Evolutionary conservation across 2,888 invertebrate species (phyloP).

Genomic region (Ethmia dodecea): DNA sequence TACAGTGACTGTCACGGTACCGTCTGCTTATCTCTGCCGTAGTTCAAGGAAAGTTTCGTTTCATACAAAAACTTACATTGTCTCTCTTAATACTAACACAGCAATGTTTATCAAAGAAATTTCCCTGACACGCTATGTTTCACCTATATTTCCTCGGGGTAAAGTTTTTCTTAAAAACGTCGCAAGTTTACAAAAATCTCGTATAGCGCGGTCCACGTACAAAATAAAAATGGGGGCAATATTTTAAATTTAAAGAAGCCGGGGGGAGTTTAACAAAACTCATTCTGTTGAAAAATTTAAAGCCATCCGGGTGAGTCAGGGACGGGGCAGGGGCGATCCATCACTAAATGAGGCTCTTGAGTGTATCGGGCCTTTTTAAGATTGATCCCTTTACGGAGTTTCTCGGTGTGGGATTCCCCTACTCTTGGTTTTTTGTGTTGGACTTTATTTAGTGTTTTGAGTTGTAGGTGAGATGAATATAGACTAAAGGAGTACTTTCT

Average conservation of each 20-base stretch:
- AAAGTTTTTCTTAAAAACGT: slow-evolving; percentile 12
- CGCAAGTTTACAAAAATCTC: slow-evolving; percentile 25
- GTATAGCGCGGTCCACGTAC: slow-evolving; percentile 21
- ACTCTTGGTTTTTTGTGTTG: too few species aligned
- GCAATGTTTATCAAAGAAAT: too few species aligned
- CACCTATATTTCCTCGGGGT: too few species aligned
- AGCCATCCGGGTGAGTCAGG: slow-evolving; percentile 19
- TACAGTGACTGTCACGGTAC: too few species aligned
- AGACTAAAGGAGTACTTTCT: too few species aligned
- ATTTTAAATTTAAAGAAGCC: slow-evolving; percentile 36
- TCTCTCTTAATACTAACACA: too few species aligned
- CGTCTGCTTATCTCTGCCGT: too few species aligned
- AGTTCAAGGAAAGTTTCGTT: too few species aligned
- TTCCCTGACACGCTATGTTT: too few species aligned
- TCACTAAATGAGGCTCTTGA: slow-evolving; percentile 37
- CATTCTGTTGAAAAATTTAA: slow-evolving; percentile 28
- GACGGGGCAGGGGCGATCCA: slow-evolving; percentile 28
- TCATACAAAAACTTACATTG: too few species aligned
- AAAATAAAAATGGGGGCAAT: slow-evolving; percentile 40
- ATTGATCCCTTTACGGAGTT: slow-evolving; percentile 42
- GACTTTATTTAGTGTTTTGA: too few species aligned
- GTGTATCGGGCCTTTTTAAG: slow-evolving; percentile 38
- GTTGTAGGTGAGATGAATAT: too few species aligned
- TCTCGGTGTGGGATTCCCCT: slow-evolving; percentile 21
- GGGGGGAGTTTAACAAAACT: slow-evolving; percentile 22